Percentiles rank a stretch among this genome's conserved stretches.
phyloP scores from a whole-genome alignment of 2,888 invertebrate genomes.

The Rapana venosa region DNA sequence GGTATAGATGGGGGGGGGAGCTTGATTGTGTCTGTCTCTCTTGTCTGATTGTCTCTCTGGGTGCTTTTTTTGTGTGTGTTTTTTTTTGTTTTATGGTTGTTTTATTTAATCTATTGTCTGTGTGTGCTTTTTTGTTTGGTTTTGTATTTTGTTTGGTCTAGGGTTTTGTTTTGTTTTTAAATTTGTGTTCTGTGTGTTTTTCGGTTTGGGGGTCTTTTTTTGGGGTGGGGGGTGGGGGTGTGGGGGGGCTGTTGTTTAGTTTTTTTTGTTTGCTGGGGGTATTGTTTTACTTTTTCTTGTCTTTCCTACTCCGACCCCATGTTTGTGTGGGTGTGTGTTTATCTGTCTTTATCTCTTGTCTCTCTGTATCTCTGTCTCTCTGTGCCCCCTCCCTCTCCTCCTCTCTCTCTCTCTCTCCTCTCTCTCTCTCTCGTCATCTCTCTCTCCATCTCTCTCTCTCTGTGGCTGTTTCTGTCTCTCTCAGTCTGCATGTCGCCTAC shows the following conservation, averaged over 20 bases:
- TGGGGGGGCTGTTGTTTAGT: no score
- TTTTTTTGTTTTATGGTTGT: no score
- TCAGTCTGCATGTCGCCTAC: no score
- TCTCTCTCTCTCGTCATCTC: neutral
- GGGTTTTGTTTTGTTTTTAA: no score
- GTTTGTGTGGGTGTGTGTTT: neutral
- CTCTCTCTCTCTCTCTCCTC: constrained; percentile 4
- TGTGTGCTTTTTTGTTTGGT: no score
- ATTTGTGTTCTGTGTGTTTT: no score
- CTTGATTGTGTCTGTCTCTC: neutral
- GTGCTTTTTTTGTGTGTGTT: no score
- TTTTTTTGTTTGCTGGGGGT: neutral
- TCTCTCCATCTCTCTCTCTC: neutral
- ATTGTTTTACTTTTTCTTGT: neutral
- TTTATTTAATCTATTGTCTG: no score
- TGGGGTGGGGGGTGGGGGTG: no score
- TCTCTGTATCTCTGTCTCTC: neutral
- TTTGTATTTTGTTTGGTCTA: no score
- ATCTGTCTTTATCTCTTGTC: neutral
- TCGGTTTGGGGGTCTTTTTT: no score
- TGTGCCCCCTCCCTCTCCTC: neutral
- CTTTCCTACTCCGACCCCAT: neutral
- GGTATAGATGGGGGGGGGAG: neutral
- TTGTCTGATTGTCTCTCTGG: neutral
- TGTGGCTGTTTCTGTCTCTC: no score